Conservation (phyloP, 2,888 invertebrate genomes). For the Nycteola revayana region DNA sequence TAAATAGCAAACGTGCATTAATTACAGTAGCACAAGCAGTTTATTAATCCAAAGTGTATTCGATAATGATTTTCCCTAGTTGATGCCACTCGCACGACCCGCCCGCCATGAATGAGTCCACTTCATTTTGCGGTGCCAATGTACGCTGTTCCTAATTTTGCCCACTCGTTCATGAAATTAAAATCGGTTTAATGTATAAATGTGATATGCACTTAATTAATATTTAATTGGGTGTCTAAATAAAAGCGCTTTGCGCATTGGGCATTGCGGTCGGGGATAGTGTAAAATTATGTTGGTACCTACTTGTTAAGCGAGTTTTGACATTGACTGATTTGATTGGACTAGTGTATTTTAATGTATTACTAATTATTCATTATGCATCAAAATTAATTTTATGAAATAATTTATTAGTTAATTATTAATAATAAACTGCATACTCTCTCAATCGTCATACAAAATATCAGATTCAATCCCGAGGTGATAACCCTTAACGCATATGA, state of each 20-base stretch:
- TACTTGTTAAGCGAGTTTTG: conserved; percentile 17
- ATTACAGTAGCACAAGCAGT: conserved; percentile 33
- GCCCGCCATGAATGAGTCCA: conserved; percentile 57
- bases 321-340: too few relatives aligned
- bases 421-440: too few relatives aligned
- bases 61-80: conserved; percentile 69
- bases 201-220: conserved; percentile 79
- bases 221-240: conserved; percentile 81
- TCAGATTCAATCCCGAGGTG: too few relatives aligned
- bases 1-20: conserved; percentile 9
- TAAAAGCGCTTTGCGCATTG: conserved; percentile 62
- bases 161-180: conserved; percentile 78
- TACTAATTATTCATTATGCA: too few relatives aligned
- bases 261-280: conserved; percentile 57
- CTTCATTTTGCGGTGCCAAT: conserved; percentile 76
- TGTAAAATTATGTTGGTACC: conserved; percentile 54
- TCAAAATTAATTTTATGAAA: too few relatives aligned
- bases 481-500: too few relatives aligned
- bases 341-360: too few relatives aligned
- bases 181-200: conserved; percentile 79
- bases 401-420: too few relatives aligned
- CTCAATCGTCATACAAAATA: too few relatives aligned
- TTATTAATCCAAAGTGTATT: conserved; percentile 59
- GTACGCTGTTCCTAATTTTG: conserved; percentile 75
- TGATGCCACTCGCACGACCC: conserved; percentile 40